phyloP scores from a whole-genome alignment of 2,797 vertebrate genomes.

The Thripadectes ignobilis region DNA sequence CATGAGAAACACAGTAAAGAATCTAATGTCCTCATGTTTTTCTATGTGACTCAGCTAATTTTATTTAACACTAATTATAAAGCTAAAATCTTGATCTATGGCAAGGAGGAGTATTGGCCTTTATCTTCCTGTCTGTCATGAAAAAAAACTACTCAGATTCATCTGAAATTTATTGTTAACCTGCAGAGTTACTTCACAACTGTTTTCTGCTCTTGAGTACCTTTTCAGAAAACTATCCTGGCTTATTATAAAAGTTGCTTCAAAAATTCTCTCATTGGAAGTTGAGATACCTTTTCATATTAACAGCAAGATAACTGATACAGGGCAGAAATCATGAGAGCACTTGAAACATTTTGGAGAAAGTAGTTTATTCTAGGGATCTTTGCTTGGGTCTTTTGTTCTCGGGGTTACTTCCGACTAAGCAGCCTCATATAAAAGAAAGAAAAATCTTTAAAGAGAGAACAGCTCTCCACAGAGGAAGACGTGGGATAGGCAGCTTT shows the following conservation, averaged over 20 bases:
- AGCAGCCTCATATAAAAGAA: not conserved
- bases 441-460: not conserved
- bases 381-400: not conserved
- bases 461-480: not conserved
- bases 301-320: not conserved
- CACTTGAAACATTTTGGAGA: not conserved
- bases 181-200: not conserved
- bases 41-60: not conserved
- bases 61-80: not conserved
- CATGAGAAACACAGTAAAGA: not conserved
- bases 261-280: not conserved
- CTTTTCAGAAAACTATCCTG: not conserved
- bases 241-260: not conserved
- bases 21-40: not conserved
- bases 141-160: not conserved
- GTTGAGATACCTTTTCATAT: not conserved
- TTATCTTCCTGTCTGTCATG: not conserved
- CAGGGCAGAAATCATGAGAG: not conserved
- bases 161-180: not conserved
- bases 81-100: not conserved
- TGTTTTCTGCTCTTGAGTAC: not conserved
- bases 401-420: not conserved
- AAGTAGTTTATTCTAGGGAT: not conserved
- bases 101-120: not conserved
- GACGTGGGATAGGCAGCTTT: not conserved